These are phyloP conservation scores for Melinaea marsaeus DNA, from an alignment of 2,888 invertebrate species.

Conservation along the genomic window DNA sequence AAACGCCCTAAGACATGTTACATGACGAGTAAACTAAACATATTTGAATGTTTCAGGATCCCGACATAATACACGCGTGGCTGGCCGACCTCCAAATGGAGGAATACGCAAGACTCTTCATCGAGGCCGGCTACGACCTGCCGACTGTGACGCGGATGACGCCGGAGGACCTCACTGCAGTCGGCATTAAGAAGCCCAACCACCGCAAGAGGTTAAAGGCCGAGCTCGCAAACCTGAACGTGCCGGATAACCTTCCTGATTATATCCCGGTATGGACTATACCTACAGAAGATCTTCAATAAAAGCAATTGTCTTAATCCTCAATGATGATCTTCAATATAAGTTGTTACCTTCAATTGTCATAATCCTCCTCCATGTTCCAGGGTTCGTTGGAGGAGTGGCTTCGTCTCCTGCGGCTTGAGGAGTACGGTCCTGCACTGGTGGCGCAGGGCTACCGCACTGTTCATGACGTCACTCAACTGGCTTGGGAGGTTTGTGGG, in stretches of 20 bases:
- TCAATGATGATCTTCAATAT: too few species aligned
- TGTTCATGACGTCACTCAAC: constrained; percentile 94
- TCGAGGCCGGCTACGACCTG: constrained; percentile 97
- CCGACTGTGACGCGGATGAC: constrained; percentile 99
- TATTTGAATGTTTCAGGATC: constrained; percentile 80
- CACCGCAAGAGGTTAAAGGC: constrained; percentile 97
- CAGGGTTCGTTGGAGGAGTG: constrained; percentile 96
- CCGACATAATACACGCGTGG: constrained; percentile 97
- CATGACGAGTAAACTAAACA: not conserved
- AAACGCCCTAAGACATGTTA: not conserved
- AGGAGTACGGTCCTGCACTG: constrained; percentile 94
- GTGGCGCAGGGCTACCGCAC: constrained; percentile 95
- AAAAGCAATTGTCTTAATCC: too few species aligned
- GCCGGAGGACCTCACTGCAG: constrained; percentile 94
- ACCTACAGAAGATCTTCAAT: too few species aligned
- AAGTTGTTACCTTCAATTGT: too few species aligned
- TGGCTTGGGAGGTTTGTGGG: constrained; percentile 90
- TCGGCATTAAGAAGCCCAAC: constrained; percentile 97
- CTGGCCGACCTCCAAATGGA: constrained; percentile 95
- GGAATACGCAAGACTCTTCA: constrained; percentile 95
- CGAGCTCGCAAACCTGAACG: constrained; percentile 95
- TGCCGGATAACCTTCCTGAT: constrained; percentile 96
- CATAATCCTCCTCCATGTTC: constrained; percentile 23
- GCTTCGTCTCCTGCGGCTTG: constrained; percentile 92
- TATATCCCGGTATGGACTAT: constrained; percentile 87